phyloP scores from a whole-genome alignment of 2,113 vertebrate species.

The Dicrurus megarhynchus region DNA sequence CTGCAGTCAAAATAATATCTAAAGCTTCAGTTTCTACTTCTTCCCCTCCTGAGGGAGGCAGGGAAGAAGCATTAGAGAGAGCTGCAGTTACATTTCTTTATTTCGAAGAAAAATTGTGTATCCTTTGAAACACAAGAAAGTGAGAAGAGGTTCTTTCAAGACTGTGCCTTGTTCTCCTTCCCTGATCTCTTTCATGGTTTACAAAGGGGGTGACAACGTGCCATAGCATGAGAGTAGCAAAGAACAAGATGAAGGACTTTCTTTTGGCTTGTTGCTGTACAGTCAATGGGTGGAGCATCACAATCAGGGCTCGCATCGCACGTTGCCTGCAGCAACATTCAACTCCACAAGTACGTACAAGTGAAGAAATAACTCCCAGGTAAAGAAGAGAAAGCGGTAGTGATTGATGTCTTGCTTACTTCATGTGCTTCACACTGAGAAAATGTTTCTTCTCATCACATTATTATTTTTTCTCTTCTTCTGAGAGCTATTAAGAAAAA shows the following conservation, averaged over 20 bases:
- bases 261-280: neutral
- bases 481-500: neutral
- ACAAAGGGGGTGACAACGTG: neutral
- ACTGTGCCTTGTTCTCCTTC: neutral
- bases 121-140: constrained; percentile 28
- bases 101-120: neutral
- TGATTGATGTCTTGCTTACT: neutral
- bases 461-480: neutral
- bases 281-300: neutral
- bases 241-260: constrained; percentile 16
- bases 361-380: neutral
- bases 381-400: neutral
- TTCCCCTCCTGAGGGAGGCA: neutral
- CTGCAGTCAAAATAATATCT: neutral
- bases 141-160: neutral
- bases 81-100: neutral
- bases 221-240: neutral
- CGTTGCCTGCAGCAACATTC: neutral
- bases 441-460: neutral
- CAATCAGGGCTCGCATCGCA: neutral
- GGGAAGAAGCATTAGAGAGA: neutral
- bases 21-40: neutral
- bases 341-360: neutral
- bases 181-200: neutral
- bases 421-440: neutral